These are phyloP conservation scores for Syngnathus acus DNA, from an alignment of 2,797 vertebrate species.

Conservation along the genomic window DNA sequence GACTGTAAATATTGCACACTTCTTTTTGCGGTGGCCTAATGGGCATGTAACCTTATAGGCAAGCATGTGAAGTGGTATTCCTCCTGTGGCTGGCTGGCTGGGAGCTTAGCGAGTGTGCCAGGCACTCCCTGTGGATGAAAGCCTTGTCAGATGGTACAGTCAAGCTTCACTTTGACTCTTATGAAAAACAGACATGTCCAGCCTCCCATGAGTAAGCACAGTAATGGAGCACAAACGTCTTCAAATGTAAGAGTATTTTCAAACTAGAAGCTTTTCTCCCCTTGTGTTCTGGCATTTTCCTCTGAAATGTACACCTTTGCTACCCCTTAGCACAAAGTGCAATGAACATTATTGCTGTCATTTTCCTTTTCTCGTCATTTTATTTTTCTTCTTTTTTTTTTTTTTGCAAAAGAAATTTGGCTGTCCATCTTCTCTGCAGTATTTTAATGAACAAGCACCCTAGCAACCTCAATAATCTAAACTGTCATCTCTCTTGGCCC, in stretches of 20 bases:
- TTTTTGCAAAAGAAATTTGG: slow-evolving; percentile 24
- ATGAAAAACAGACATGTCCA: slow-evolving; percentile 69
- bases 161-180: slow-evolving; percentile 52
- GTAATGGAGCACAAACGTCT: slow-evolving; percentile 53
- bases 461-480: slow-evolving; percentile 35
- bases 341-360: slow-evolving; percentile 44
- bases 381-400: slow-evolving; percentile 26
- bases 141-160: slow-evolving; percentile 62
- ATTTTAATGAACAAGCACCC: slow-evolving; percentile 49
- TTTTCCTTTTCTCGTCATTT: slow-evolving; percentile 22
- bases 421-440: slow-evolving; percentile 30
- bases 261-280: slow-evolving; percentile 31
- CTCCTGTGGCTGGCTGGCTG: slow-evolving; percentile 39
- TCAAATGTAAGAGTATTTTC: slow-evolving; percentile 49
- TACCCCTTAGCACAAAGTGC: slow-evolving; percentile 27
- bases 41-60: slow-evolving; percentile 69
- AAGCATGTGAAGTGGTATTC: slow-evolving; percentile 67
- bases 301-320: slow-evolving; percentile 40
- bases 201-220: slow-evolving; percentile 57
- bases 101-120: slow-evolving; percentile 47
- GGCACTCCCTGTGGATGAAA: slow-evolving; percentile 66
- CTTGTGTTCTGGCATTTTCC: slow-evolving; percentile 33
- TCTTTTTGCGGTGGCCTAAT: slow-evolving; percentile 63
- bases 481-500: slow-evolving; percentile 36
- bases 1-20: slow-evolving; percentile 65